Evolutionary conservation across 2,888 invertebrate species (phyloP).

Genomic region (Amphiduros pacificus): DNA sequence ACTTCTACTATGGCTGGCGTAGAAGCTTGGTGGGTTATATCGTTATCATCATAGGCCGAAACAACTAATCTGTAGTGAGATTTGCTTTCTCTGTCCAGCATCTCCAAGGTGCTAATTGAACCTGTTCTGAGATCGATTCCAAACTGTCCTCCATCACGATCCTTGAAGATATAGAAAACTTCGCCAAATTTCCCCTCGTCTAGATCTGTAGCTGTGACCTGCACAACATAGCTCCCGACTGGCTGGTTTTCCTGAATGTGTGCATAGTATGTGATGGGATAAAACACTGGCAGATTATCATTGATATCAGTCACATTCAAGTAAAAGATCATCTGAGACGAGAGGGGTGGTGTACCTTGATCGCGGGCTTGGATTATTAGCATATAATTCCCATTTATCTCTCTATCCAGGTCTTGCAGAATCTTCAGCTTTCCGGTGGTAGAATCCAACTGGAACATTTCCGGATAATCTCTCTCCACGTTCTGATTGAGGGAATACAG

Average conservation of each 20-base stretch:
- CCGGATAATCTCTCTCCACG: constrained; percentile 81
- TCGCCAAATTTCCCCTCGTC: constrained; percentile 87
- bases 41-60: constrained; percentile 67
- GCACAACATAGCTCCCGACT: constrained; percentile 70
- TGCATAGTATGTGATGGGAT: constrained; percentile 84
- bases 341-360: constrained; percentile 83
- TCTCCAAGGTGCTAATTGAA: constrained; percentile 74
- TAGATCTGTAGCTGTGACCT: constrained; percentile 79
- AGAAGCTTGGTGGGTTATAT: constrained; percentile 9
- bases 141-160: constrained; percentile 66
- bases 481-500: constrained; percentile 71
- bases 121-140: constrained; percentile 64
- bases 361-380: constrained; percentile 86
- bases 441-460: constrained; percentile 86
- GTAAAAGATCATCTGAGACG: constrained; percentile 84
- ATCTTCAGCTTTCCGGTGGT: constrained; percentile 87
- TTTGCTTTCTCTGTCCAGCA: constrained; percentile 79
- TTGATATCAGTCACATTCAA: constrained; percentile 83
- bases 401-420: constrained; percentile 72
- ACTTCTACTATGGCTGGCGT: constrained; percentile 38
- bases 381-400: constrained; percentile 70
- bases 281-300: constrained; percentile 90
- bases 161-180: constrained; percentile 75
- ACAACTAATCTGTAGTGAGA: constrained; percentile 77
- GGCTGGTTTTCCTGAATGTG: constrained; percentile 69